phyloP scores from a whole-genome alignment of 1,140 invertebrate genomes.

The Diuraphis noxia region DNA sequence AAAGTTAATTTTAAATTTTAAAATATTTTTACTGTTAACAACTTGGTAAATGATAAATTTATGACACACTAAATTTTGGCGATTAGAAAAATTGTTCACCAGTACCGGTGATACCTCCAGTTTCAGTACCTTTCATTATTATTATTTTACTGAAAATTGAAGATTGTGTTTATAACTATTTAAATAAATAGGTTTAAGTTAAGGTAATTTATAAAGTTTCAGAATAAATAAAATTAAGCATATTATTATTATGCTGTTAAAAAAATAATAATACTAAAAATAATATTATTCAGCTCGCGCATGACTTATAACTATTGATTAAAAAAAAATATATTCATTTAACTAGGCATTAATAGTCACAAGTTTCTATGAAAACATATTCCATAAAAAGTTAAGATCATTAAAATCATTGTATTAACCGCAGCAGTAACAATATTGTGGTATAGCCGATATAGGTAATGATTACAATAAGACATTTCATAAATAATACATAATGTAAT shows the following conservation, averaged over 20 bases:
- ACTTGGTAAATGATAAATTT: not conserved
- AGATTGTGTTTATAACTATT: not conserved
- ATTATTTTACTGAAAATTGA: slow-evolving; percentile 46
- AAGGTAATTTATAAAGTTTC: not conserved
- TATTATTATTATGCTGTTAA: too few relatives aligned
- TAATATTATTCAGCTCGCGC: not conserved
- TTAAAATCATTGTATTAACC: not conserved
- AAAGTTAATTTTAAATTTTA: not conserved
- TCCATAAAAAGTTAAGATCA: not conserved
- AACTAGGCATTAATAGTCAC: not conserved
- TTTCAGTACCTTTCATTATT: slow-evolving; percentile 35
- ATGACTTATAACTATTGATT: not conserved
- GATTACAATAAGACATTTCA: not conserved
- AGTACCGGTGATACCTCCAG: not conserved
- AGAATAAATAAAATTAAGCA: not conserved
- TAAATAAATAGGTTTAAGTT: not conserved
- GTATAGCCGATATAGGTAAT: too few relatives aligned
- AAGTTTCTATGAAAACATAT: not conserved
- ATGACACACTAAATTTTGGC: not conserved
- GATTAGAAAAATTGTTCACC: not conserved
- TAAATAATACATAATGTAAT: not conserved
- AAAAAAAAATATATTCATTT: not conserved
- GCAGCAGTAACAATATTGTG: not conserved
- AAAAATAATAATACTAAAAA: too few relatives aligned
- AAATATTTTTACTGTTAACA: not conserved